phyloP scores from a whole-genome alignment of 2,797 vertebrate genomes.

The Channallabes apus region DNA sequence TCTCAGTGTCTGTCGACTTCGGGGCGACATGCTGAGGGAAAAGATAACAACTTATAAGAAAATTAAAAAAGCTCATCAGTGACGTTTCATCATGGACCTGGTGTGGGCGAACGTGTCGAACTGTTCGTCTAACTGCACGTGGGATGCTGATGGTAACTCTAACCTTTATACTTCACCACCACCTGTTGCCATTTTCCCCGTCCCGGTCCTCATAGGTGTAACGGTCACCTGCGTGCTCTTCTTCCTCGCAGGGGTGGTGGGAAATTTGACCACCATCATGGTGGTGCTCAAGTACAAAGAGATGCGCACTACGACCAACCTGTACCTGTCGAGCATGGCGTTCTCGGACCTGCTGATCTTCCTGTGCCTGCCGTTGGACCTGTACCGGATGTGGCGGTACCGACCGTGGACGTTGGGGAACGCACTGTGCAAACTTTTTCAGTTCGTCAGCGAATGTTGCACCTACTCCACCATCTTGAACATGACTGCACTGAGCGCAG shows the following conservation, averaged over 20 bases:
- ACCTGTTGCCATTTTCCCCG: conserved; percentile 80
- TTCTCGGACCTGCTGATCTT: conserved; percentile 96
- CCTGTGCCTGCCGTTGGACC: conserved; percentile 94
- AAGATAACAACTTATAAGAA: neutral
- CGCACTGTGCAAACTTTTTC: conserved; percentile 93
- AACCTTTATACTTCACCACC: conserved; percentile 30
- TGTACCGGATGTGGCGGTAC: conserved; percentile 95
- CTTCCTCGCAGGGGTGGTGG: conserved; percentile 84
- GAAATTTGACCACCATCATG: conserved; percentile 93
- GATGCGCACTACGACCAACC: conserved; percentile 95
- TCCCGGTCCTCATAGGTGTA: conserved; percentile 84
- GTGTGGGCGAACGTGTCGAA: conserved; percentile 64
- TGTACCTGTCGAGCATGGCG: conserved; percentile 98
- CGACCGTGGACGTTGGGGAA: conserved; percentile 92
- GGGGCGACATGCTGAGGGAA: conserved; percentile 3
- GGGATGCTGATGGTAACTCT: conserved; percentile 61
- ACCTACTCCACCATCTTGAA: conserved; percentile 96
- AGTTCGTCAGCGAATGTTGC: conserved; percentile 94
- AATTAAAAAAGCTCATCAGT: conserved; percentile 2
- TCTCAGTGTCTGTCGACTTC: conserved; percentile 27
- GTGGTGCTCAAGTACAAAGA: conserved; percentile 90
- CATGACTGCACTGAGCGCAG: conserved; percentile 95
- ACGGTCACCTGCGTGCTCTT: conserved; percentile 86
- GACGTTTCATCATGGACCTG: conserved; percentile 68
- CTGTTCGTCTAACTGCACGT: conserved; percentile 75